These are phyloP conservation scores for Forbesichthys papilliferus DNA, from an alignment of 2,113 vertebrate genomes.

Conservation along the genomic window DNA sequence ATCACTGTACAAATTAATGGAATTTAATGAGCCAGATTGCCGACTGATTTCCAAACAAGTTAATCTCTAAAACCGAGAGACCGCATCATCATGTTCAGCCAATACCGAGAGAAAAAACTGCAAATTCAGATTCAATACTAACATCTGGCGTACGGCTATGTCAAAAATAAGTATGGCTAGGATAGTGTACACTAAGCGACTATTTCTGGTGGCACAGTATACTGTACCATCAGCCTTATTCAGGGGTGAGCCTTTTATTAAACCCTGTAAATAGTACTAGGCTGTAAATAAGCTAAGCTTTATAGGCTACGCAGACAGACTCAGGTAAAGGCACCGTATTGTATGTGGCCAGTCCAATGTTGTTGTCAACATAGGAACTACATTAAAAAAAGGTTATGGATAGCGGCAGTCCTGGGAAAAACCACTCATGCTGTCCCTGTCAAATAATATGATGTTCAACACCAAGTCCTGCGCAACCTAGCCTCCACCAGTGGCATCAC, in stretches of 20 bases:
- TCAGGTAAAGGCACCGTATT: neutral
- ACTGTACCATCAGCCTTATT: neutral
- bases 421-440: conserved; percentile 44
- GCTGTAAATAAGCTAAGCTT: neutral
- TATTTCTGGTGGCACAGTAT: neutral
- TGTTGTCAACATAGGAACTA: neutral
- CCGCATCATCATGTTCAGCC: no score
- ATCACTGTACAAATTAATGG: no score
- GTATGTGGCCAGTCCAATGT: conserved; percentile 4
- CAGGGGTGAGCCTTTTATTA: neutral
- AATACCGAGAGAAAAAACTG: no score
- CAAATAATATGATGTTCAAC: conserved; percentile 46
- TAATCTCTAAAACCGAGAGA: no score
- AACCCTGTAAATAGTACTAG: neutral
- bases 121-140: no score
- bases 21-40: no score
- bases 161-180: neutral
- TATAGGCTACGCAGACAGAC: neutral
- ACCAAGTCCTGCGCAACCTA: conserved; percentile 29
- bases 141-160: neutral
- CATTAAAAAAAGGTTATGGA: neutral
- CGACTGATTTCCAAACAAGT: no score
- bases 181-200: neutral
- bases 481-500: conserved; percentile 31
- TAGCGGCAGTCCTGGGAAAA: conserved; percentile 7